phyloP scores from a whole-genome alignment of 2,797 vertebrate species.

The Darevskia nairensis region DNA sequence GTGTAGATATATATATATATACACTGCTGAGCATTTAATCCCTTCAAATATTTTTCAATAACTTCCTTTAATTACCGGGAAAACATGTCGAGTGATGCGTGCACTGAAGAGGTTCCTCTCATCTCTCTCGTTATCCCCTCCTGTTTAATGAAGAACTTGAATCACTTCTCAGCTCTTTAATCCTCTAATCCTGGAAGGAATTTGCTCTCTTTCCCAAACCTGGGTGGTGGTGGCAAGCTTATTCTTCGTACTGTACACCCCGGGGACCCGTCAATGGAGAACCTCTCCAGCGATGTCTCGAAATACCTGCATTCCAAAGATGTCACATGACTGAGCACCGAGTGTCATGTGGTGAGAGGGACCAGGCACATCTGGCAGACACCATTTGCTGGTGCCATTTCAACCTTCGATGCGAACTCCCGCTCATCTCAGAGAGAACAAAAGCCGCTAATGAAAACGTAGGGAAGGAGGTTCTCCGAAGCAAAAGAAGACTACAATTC shows the following conservation, averaged over 20 bases:
- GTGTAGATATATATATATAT: constrained; percentile 46
- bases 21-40: constrained; percentile 81
- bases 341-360: not conserved
- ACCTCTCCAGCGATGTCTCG: constrained; percentile 57
- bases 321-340: not conserved
- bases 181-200: constrained; percentile 89
- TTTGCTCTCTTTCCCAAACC: constrained; percentile 81
- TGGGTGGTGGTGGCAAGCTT: constrained; percentile 69
- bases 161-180: constrained; percentile 87
- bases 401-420: not conserved
- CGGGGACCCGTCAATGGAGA: constrained; percentile 60
- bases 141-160: constrained; percentile 86
- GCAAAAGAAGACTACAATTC: not conserved
- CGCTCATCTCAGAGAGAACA: not conserved
- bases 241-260: constrained; percentile 72
- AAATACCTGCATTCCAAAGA: constrained; percentile 55
- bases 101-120: constrained; percentile 75
- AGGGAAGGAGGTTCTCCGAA: not conserved
- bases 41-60: constrained; percentile 89
- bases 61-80: constrained; percentile 88
- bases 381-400: not conserved
- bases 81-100: constrained; percentile 77
- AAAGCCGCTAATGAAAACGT: not conserved
- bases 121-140: constrained; percentile 64
- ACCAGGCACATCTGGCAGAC: not conserved